Base-by-base conservation (phyloP, 1,140 invertebrate species). In the Polypedilum vanderplanki region DNA sequence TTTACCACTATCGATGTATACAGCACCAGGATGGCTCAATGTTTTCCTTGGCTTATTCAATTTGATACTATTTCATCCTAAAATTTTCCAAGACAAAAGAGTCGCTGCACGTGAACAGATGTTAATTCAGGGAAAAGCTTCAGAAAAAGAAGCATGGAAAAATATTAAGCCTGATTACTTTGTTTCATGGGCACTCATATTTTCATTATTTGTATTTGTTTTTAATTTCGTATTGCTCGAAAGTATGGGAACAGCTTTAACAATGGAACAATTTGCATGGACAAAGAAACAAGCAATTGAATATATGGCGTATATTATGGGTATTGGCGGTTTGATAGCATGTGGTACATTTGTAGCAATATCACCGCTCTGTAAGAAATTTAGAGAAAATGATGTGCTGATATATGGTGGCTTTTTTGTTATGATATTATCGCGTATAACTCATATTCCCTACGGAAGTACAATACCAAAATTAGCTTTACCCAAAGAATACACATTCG, bases 221-320 rank as follows among this genome's bases (percentile, higher is more conserved):
- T 94, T 95, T 81, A 94, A 94, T 82, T 96, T 96, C 84, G 92
- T 95, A 76, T 86, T 96, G 74, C 85, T 95, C 78, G 95, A 97
- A 86, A 91, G 90, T 46, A 85, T 96, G 76, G 93, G 89, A 41
- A 94, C 93, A 15, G 88, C 93, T 1, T 83, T 96, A 46, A 92
- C 91, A 5, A 95, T 94, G 90, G 92, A 96, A 80, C 93, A 95
- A 85, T 95, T 95, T 84, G 93, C 88, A 5, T 96, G 93, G 94
- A 88, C 87, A 40, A 90, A 93, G 82, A 80, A 85, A 20, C 85
- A 93, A 80, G 89, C 93, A 8, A 83, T 95, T 0, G 86, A 89
- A 78, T 91, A 94, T 80, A 91, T 94, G 87, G 94, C 93, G 18
- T 84, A 93, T 15, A 83, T 95, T 74, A 90, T 96, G 87, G 90